phyloP scores from a whole-genome alignment of 2,797 vertebrate species.

The Trematomus bernacchii region DNA sequence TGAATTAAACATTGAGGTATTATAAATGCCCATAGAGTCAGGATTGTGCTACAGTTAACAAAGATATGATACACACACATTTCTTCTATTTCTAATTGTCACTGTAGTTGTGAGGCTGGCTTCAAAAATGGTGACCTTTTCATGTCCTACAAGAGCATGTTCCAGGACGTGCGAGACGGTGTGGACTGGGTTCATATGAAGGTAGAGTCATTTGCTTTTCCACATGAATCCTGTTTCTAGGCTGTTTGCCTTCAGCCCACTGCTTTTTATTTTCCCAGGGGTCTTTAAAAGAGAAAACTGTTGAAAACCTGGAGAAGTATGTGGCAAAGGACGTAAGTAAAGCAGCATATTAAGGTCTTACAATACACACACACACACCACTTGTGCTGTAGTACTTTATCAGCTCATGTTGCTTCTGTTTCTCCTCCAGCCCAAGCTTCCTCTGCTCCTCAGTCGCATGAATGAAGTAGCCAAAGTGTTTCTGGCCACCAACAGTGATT shows the following conservation, averaged over 20 bases:
- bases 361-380: no score
- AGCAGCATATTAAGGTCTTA: background rate
- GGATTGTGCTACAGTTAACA: no score
- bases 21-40: no score
- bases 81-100: background rate
- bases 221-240: background rate
- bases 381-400: no score
- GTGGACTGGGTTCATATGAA: conserved; percentile 98
- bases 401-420: conserved; percentile 1
- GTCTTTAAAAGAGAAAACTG: conserved; percentile 94
- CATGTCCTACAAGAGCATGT: conserved; percentile 98
- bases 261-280: conserved; percentile 80
- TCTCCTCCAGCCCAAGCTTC: conserved; percentile 88
- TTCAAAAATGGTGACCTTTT: conserved; percentile 98
- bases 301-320: conserved; percentile 95
- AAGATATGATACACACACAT: no score
- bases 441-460: conserved; percentile 94
- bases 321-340: conserved; percentile 96
- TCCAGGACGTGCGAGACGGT: conserved; percentile 95
- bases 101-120: conserved; percentile 90
- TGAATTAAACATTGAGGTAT: no score
- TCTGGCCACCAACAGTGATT: conserved; percentile 96
- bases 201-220: conserved; percentile 72
- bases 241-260: background rate
- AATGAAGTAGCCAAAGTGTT: conserved; percentile 96